Base-by-base conservation (phyloP, 2,888 invertebrate genomes). In the Allacma fusca region DNA sequence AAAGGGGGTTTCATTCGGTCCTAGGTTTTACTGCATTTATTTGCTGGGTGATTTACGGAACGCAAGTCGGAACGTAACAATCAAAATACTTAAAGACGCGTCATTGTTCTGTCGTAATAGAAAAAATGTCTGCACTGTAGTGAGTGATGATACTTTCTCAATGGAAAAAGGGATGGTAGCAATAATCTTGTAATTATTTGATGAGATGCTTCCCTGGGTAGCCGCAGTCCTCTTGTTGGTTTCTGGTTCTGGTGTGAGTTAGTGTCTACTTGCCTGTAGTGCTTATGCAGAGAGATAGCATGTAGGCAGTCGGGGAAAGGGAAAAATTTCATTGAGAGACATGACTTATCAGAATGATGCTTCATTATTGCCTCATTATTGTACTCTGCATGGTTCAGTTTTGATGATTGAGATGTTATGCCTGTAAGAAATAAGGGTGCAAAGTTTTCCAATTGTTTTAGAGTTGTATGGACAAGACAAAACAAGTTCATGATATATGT, bases 281-380 rank as follows among this genome's bases (percentile, higher is more conserved):
- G 34, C 9, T 4, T 50, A 50, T 50, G n/a, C 50, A 9, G n/a
- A 13, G 16, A 16, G 19, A 19, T 50, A 4, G 50, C 16, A 50
- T 5, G 50, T 50, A 16, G 16, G 16, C 16, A 19, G 50, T 50
- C 50, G 50, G 50, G 50, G 50, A 50, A 50, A 23, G 59, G 34
- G 64, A 26, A 64, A 34, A 64, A 40, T 24, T 64, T 64, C 64
- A 64, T 73, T 64, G 29, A 62, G 64, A 64, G 73, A 34, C 73
- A 64, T 73, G 62, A 62, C 73, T 77, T 72, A 73, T 72, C 75
- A 67, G 70, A 68, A 70, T 78, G 77, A 77, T 77, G 71, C 65
- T 77, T 75, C 70, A 78, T 78, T 75, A 75, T 78, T 78, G 69
- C 69, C 72, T 78, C 72, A 78, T 78, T 78, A 78, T 69, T 78